These are phyloP conservation scores for Halictus quadricinctus DNA, from an alignment of 2,888 invertebrate genomes.

Conservation along the genomic window DNA sequence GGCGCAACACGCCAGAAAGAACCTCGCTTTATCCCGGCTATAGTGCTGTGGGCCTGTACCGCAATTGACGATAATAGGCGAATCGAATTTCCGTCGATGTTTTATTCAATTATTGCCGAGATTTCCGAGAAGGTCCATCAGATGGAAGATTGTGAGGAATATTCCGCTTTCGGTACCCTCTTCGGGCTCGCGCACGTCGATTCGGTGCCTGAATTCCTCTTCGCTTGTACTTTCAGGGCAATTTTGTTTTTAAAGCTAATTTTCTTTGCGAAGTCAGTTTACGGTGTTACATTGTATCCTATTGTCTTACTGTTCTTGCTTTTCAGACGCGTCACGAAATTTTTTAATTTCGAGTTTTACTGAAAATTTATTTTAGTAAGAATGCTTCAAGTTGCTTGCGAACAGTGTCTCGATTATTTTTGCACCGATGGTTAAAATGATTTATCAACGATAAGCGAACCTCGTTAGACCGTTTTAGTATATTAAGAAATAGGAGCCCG, in stretches of 20 bases:
- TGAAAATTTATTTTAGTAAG: no score
- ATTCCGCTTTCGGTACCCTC: not conserved
- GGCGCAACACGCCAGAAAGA: slow-evolving; percentile 16
- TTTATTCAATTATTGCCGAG: slow-evolving; percentile 7
- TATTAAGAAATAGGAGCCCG: no score
- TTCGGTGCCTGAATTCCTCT: not conserved
- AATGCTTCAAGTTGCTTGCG: no score
- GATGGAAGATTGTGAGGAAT: not conserved
- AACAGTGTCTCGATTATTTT: no score
- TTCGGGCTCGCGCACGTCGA: not conserved
- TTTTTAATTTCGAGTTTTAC: not conserved
- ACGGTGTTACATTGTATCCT: not conserved
- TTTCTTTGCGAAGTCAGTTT: not conserved
- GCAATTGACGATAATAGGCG: slow-evolving; percentile 13
- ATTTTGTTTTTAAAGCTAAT: not conserved
- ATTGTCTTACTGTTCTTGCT: not conserved
- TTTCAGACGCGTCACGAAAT: not conserved
- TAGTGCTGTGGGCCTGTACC: slow-evolving; percentile 3
- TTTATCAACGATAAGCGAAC: not conserved
- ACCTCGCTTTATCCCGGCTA: not conserved
- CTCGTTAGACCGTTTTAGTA: not conserved
- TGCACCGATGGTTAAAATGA: not conserved
- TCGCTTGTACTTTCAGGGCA: not conserved
- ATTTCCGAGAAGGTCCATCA: not conserved
- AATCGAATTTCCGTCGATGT: slow-evolving; percentile 5